Conservation (phyloP, 1,140 invertebrate genomes). For the Musca vetustissima region DNA sequence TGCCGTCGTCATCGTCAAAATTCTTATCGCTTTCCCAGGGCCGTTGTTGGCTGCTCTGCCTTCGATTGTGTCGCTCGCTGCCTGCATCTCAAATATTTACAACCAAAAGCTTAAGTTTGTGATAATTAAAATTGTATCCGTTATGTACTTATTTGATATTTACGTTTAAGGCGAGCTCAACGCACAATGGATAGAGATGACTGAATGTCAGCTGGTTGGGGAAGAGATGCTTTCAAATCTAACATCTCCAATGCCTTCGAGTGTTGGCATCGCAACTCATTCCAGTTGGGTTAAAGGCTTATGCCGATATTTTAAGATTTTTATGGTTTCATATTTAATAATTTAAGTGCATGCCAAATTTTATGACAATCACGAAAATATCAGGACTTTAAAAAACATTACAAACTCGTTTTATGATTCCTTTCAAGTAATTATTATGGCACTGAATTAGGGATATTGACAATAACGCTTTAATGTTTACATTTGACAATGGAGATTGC, state of each 20-base stretch:
- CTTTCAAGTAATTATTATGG: conserved; percentile 11
- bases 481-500: too few species aligned
- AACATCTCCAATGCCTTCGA: background rate
- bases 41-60: background rate
- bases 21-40: conserved; percentile 30
- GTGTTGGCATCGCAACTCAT: background rate
- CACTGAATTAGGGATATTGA: background rate
- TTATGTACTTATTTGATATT: conserved; percentile 33
- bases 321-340: conserved; percentile 15
- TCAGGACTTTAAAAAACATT: conserved; percentile 14
- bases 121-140: conserved; percentile 57
- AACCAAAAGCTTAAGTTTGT: conserved; percentile 56
- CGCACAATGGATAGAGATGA: background rate
- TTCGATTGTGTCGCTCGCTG: background rate
- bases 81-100: conserved; percentile 51
- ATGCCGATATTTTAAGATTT: conserved; percentile 8
- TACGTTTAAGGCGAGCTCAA: background rate
- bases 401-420: conserved; percentile 7
- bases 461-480: too few species aligned
- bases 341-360: conserved; percentile 10
- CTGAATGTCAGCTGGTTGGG: background rate
- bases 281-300: conserved; percentile 5
- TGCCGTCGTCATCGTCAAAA: conserved; percentile 53
- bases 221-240: background rate
- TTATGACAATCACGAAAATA: conserved; percentile 4